A percentile compares a stretch with the other conserved stretches of the same genome.
These are phyloP conservation scores for Mesorhabditis belari DNA, from an alignment of 2,888 invertebrate genomes.

Conservation along the genomic window DNA sequence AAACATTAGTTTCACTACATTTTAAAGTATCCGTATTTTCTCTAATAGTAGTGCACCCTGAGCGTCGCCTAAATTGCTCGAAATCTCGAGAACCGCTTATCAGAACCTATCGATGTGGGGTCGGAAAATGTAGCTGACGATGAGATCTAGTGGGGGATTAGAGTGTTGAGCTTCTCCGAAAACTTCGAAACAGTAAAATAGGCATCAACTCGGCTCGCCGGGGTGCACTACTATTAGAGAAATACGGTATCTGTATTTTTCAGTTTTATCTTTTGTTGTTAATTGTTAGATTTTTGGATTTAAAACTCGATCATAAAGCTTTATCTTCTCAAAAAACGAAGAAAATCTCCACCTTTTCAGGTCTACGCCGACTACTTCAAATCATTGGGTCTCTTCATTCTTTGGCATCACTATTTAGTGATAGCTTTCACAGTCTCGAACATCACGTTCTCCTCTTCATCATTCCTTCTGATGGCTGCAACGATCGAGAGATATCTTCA, in stretches of 20 bases:
- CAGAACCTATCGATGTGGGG: no score
- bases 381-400: conserved; percentile 26
- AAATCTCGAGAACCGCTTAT: no score
- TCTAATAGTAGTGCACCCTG: no score
- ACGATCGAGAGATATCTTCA: conserved; percentile 48
- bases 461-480: conserved; percentile 46
- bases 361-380: conserved; percentile 44
- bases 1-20: no score
- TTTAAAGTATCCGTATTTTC: no score
- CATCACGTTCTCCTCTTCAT: conserved; percentile 40
- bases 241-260: background rate
- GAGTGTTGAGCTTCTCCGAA: no score
- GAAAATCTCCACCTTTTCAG: conserved; percentile 2
- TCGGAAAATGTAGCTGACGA: no score
- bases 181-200: no score
- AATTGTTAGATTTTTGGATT: background rate
- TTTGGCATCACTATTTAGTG: conserved; percentile 42
- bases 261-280: background rate
- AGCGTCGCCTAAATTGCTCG: no score
- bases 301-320: background rate
- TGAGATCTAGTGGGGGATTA: no score
- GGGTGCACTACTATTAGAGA: no score
- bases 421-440: conserved; percentile 47
- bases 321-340: background rate
- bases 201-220: no score